These are phyloP conservation scores for Neria commutata DNA, from an alignment of 2,888 invertebrate genomes.

Conservation along the genomic window DNA sequence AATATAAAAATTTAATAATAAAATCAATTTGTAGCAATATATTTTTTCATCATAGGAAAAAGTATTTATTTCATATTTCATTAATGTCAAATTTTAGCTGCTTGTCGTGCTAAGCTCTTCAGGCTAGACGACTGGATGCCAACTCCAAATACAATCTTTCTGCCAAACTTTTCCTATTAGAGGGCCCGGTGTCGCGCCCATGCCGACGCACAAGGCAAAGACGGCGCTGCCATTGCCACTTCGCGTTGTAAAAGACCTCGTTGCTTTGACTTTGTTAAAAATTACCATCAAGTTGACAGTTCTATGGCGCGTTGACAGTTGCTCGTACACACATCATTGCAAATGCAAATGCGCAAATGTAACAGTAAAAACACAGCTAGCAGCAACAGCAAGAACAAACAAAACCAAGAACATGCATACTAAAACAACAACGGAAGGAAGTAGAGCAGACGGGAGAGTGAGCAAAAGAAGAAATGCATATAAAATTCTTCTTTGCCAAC, in stretches of 20 bases:
- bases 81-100: too few species aligned
- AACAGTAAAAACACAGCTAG: constrained; percentile 10
- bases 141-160: constrained; percentile 8
- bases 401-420: not conserved
- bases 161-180: not conserved
- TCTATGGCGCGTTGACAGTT: constrained; percentile 57
- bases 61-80: too few species aligned
- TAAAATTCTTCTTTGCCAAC: constrained; percentile 29
- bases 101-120: too few species aligned
- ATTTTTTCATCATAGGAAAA: too few species aligned
- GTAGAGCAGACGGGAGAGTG: too few species aligned
- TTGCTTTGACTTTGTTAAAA: constrained; percentile 48
- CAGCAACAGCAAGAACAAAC: constrained; percentile 8
- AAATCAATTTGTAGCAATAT: too few species aligned
- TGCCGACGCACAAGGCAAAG: not conserved
- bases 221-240: not conserved
- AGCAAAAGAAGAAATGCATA: too few species aligned
- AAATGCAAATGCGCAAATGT: constrained; percentile 47
- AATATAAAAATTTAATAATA: too few species aligned
- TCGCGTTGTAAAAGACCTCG: constrained; percentile 40
- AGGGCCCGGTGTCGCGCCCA: too few species aligned
- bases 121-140: too few species aligned
- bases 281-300: constrained; percentile 57
- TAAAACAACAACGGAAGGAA: constrained; percentile 14
- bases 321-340: constrained; percentile 29